Conservation (phyloP, 2,797 vertebrate genomes). For the Ara ararauna region DNA sequence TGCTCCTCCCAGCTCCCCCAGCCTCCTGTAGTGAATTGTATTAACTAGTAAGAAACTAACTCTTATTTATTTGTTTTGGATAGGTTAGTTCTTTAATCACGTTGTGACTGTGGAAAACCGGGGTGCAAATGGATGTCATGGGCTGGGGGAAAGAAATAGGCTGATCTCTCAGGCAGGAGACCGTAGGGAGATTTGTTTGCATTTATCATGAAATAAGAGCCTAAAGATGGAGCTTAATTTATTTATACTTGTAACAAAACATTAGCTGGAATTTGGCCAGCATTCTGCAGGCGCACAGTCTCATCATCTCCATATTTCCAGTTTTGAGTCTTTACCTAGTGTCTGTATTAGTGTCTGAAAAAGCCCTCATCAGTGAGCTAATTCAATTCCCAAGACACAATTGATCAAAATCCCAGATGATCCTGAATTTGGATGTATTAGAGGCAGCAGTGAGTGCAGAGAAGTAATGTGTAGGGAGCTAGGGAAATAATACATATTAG, state of each 20-base stretch:
- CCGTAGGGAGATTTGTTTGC: background rate
- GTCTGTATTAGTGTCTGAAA: background rate
- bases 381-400: background rate
- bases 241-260: background rate
- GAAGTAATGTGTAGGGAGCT: background rate
- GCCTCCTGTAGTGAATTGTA: background rate
- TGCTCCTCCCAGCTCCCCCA: background rate
- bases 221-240: background rate
- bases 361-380: background rate
- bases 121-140: background rate
- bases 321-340: background rate
- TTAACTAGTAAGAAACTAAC: background rate
- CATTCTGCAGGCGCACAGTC: background rate
- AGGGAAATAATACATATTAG: background rate
- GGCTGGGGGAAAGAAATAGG: background rate
- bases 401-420: background rate
- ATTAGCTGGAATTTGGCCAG: background rate
- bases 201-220: background rate
- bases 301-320: background rate
- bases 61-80: background rate
- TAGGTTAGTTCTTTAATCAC: background rate
- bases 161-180: background rate
- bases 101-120: background rate
- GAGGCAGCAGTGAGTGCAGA: background rate
- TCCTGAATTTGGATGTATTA: background rate